Conservation (phyloP, 2,888 invertebrate species). For the Lordiphosa fenestrarum region DNA sequence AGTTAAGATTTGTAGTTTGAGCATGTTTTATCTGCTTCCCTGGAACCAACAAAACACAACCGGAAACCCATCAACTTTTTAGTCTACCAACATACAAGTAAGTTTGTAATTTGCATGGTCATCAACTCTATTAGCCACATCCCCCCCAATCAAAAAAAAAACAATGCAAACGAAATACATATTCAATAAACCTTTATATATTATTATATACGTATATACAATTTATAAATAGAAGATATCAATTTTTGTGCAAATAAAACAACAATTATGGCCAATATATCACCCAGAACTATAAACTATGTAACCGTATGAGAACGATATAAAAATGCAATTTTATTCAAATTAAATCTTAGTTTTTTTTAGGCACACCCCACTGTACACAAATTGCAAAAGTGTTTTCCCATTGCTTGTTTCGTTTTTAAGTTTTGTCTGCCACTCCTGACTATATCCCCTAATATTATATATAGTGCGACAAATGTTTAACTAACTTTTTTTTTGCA, state of each 20-base stretch:
- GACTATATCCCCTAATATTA: constrained; percentile 2
- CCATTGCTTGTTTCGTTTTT: constrained; percentile 47
- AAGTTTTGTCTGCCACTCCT: constrained; percentile 43
- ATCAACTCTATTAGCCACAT: constrained; percentile 13
- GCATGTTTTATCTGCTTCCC: constrained; percentile 27
- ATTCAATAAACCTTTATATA: constrained; percentile 22
- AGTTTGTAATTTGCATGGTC: constrained; percentile 29
- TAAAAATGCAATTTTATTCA: constrained; percentile 52
- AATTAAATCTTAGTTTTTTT: constrained; percentile 50
- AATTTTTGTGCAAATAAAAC: constrained; percentile 38
- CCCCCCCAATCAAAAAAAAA: constrained; percentile 38
- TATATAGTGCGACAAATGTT: constrained; percentile 29
- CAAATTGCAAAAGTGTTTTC: constrained; percentile 62
- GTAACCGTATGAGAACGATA: constrained; percentile 31
- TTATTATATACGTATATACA: constrained; percentile 24
- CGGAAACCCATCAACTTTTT: constrained; percentile 19
- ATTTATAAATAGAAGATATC: constrained; percentile 38
- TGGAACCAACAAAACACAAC: constrained; percentile 27
- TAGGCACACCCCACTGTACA: constrained; percentile 64
- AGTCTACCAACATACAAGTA: constrained; percentile 26
- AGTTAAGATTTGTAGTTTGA: constrained; percentile 34
- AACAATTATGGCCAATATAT: constrained; percentile 63
- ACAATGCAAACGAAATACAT: constrained; percentile 55
- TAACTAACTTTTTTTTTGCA: constrained; percentile 30
- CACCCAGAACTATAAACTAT: constrained; percentile 38